phyloP scores from a whole-genome alignment of 2,888 invertebrate species.

The Platycheirus albimanus region DNA sequence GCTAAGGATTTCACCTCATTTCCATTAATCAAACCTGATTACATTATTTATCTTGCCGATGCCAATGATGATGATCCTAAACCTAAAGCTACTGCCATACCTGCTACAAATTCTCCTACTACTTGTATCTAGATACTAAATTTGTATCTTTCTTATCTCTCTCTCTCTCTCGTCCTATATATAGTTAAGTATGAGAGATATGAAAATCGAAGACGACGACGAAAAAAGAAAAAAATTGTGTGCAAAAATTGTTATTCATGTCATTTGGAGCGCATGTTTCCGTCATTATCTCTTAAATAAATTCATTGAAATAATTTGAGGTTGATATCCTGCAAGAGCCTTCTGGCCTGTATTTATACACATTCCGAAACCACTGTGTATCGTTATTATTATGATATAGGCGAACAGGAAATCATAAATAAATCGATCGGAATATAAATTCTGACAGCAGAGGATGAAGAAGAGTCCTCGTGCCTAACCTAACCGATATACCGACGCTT shows the following conservation, averaged over 20 bases:
- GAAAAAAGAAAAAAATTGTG: slow-evolving; percentile 6
- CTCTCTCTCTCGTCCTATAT: no score
- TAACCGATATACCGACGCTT: no score
- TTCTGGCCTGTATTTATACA: slow-evolving; percentile 24
- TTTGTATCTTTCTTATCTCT: not conserved
- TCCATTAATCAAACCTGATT: slow-evolving; percentile 72
- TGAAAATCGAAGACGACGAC: not conserved
- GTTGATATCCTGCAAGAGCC: slow-evolving; percentile 45
- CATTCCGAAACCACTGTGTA: not conserved
- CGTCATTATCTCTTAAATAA: slow-evolving; percentile 67
- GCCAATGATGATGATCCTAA: slow-evolving; percentile 2
- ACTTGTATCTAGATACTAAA: slow-evolving; percentile 1
- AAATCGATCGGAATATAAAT: slow-evolving; percentile 55
- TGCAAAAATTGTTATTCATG: slow-evolving; percentile 67
- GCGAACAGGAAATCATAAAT: slow-evolving; percentile 51
- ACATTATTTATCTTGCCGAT: slow-evolving; percentile 55
- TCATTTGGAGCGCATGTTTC: slow-evolving; percentile 69
- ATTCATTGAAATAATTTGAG: slow-evolving; percentile 67
- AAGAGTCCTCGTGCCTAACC: no score
- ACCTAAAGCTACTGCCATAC: slow-evolving; percentile 1
- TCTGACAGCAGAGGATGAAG: slow-evolving; percentile 3
- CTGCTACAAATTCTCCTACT: no score
- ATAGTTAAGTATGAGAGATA: not conserved
- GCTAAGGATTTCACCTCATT: slow-evolving; percentile 63
- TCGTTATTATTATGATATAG: slow-evolving; percentile 15